Conservation (phyloP, 2,888 invertebrate species). For the Agapostemon virescens region DNA sequence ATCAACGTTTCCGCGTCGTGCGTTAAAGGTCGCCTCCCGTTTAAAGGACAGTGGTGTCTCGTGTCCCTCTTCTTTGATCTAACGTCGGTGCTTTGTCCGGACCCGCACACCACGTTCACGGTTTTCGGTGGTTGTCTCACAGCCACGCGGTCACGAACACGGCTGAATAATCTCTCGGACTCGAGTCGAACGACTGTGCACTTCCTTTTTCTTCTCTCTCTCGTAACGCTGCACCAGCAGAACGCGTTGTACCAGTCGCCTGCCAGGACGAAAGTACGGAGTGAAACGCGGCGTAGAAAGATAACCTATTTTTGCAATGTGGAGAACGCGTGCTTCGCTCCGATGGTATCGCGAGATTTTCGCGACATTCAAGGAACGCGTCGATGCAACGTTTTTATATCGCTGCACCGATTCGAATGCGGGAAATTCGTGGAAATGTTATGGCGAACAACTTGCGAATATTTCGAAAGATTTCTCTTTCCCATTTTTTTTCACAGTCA, state of each 20-base stretch:
- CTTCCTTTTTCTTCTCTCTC: constrained; percentile 21
- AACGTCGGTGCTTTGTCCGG: constrained; percentile 23
- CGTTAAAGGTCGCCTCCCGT: constrained; percentile 22
- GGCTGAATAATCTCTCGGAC: constrained; percentile 17
- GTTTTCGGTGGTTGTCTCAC: constrained; percentile 28
- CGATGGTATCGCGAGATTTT: constrained; percentile 30
- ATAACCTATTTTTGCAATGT: constrained; percentile 57
- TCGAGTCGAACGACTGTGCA: neutral
- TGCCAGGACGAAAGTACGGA: constrained; percentile 40
- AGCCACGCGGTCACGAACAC: constrained; percentile 37
- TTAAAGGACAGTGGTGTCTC: constrained; percentile 32
- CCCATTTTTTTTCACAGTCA: neutral
- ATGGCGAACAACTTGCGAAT: neutral
- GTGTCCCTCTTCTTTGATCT: constrained; percentile 28
- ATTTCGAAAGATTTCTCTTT: neutral
- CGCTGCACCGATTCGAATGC: neutral
- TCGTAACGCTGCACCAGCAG: neutral
- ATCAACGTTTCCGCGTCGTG: constrained; percentile 43
- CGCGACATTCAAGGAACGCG: constrained; percentile 16
- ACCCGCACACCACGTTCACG: constrained; percentile 35
- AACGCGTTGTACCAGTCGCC: constrained; percentile 16
- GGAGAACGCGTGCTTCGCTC: constrained; percentile 52
- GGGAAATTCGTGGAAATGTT: neutral
- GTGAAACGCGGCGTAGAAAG: constrained; percentile 49
- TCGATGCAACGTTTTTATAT: neutral